phyloP scores from a whole-genome alignment of 2,888 invertebrate genomes.

The Mycogona germanica region DNA sequence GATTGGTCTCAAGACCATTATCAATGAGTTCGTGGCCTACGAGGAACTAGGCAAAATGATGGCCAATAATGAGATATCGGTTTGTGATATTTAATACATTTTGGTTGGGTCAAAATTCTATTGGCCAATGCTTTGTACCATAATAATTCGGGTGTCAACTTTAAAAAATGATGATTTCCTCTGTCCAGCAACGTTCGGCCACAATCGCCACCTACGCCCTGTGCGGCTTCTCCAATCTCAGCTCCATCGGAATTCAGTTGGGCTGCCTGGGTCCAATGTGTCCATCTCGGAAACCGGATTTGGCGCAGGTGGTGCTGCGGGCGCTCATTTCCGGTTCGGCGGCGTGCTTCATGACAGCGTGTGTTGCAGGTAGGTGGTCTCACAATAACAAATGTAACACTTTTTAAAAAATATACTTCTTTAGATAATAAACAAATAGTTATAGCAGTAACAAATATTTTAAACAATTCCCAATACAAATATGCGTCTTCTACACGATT shows the following conservation, averaged over 20 bases:
- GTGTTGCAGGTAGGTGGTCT: constrained; percentile 32
- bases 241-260: constrained; percentile 38
- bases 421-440: too few relatives aligned
- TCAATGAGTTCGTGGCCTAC: constrained; percentile 93
- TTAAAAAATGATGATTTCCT: background rate
- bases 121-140: background rate
- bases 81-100: constrained; percentile 1
- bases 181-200: constrained; percentile 20
- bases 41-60: constrained; percentile 55
- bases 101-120: background rate
- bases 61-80: constrained; percentile 20
- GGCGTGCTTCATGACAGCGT: constrained; percentile 33
- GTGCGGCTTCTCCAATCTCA: constrained; percentile 40
- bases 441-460: too few relatives aligned
- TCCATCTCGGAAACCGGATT: constrained; percentile 28
- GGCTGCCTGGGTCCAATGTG: constrained; percentile 33
- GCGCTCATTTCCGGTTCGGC: constrained; percentile 32
- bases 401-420: too few relatives aligned
- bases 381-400: too few relatives aligned
- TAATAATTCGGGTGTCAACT: background rate
- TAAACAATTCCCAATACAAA: too few relatives aligned
- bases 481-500: too few relatives aligned
- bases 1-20: constrained; percentile 77
- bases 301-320: constrained; percentile 30
- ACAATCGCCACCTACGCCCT: constrained; percentile 36